Base-by-base conservation (phyloP, 2,113 vertebrate genomes). In the Microtus montanus region DNA sequence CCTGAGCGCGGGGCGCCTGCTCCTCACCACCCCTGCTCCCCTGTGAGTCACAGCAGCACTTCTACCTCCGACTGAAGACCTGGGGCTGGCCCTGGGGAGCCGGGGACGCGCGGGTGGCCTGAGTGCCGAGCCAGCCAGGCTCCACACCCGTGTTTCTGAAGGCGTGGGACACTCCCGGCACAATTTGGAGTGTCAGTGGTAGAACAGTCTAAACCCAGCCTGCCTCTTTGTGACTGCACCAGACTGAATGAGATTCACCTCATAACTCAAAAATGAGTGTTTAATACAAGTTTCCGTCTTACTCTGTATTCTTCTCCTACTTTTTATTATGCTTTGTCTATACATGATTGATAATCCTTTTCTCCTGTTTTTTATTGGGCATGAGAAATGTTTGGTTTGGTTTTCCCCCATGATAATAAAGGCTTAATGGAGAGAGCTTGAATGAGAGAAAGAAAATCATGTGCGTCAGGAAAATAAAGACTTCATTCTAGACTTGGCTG, bases 391-490 rank as follows among this genome's bases (percentile, higher is more conserved):
- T 38, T 87, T 92, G 44, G 47, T 73, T 63, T 38, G 41, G 12
- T 49, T 66, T 61, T 44, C n/a, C 70, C 33, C 78, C 73, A 44
- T 94, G 41, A 15, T 86, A 89, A 92, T 89, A 93, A 95, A 93
- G 54, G 85, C 68, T 88, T 54, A 86, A 58, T 41, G 64, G 70
- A 93, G 84, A 95, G 79, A 96, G 91, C 30, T 92, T 63, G 87
- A 75, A 87, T 88, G 68, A 93, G 49, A 86, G 17, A 2, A 17
- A 89, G 63, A 15, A 79, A 83, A 80, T 95, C 80, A 96, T 90
- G 95, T 96, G 80, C 95, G 54, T 84, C 87, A 96, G 84, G 93
- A 95, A 95, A 95, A 92, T 73, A 91, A 91, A 96, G 82, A 71
- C 86, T 84, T 66, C 78, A 89, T 89, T 89, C 93, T 94, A 87